Base-by-base conservation (phyloP, 2,113 vertebrate species). In the Pimephales promelas region DNA sequence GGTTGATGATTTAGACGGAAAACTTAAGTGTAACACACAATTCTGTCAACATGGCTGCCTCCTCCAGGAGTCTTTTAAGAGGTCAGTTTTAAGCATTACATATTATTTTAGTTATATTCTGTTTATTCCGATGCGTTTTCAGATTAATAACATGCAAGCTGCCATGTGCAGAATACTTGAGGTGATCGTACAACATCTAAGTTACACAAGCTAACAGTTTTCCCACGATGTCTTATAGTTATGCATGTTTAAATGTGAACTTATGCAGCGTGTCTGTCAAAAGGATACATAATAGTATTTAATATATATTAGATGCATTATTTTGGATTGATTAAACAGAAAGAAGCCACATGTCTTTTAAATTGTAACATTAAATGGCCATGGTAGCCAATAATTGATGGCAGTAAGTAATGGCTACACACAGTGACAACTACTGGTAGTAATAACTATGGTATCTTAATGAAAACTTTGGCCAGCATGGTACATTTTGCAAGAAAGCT, bases 41-140 rank as follows among this genome's bases (percentile, higher is more conserved):
- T 28, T 24, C 31, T 26, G 13, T 83, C 79, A 88, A 89, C 47
- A 95, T 95, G 95, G 94, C 94, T 40, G 83, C 90, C 3, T 90
- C 88, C 88, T 57, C 86, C 54, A 89, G 89, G 76, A 85, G 36
- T 4, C 10, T 88, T 24, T 86, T 88, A 85, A 94, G 91, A 95
- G 94, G 95, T 95, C 93, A 93, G 94, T 87, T 72, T 68, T 28
- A 34, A 64, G 22, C 11, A 13, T 4, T 40, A 6, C 20, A 59
- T 7, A 56, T 13, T 8, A 4, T 43, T 64, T 81, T 57, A 24
- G 18, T 56, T 73, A 72, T 76, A 10, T 28, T 26, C 6, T 72
- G 1, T 59, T 6, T 77, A 10, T 68, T 80, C 8, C 34, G 45
- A 28, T 43, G n/a, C 16, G 5, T 59, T 78, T 78, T 40, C 0